phyloP scores from a whole-genome alignment of 2,797 vertebrate genomes.

The Lepus oiostolus region DNA sequence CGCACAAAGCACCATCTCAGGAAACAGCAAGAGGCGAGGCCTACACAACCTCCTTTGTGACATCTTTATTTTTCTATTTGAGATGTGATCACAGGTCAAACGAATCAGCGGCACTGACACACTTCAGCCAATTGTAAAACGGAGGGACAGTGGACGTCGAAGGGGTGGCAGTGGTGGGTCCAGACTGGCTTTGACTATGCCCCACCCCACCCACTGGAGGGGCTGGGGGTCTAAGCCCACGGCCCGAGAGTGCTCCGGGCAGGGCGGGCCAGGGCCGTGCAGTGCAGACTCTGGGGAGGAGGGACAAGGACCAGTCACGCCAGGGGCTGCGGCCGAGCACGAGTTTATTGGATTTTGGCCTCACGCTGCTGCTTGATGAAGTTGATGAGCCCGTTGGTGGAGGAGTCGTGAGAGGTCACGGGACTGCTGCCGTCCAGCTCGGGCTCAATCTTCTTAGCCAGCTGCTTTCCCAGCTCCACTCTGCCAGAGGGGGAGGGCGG shows the following conservation, averaged over 20 bases:
- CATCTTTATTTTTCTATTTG: conserved; percentile 80
- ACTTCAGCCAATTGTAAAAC: neutral
- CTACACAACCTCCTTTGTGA: neutral
- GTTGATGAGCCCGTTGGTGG: conserved; percentile 97
- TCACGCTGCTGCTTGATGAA: conserved; percentile 97
- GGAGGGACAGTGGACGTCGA: neutral
- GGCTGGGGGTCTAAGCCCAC: conserved; percentile 5
- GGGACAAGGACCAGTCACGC: conserved; percentile 40
- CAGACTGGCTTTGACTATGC: neutral
- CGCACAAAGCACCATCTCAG: neutral
- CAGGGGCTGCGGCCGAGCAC: conserved; percentile 89
- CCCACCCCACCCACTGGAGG: too few relatives aligned
- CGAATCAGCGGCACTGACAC: conserved; percentile 28
- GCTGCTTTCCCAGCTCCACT: conserved; percentile 97
- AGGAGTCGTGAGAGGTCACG: conserved; percentile 96
- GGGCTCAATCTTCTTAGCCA: conserved; percentile 98
- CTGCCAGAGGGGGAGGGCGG: conserved; percentile 84
- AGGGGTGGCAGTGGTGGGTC: neutral
- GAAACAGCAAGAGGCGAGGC: neutral
- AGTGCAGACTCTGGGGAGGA: neutral
- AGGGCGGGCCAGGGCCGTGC: conserved; percentile 46
- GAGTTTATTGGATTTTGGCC: conserved; percentile 64
- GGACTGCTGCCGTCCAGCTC: conserved; percentile 93
- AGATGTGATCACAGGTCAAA: conserved; percentile 22
- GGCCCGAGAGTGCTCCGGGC: conserved; percentile 19